A percentile compares a stretch with the other conserved stretches of the same genome.
phyloP scores from a whole-genome alignment of 2,797 vertebrate species.

The Melanotaenia nigrans region DNA sequence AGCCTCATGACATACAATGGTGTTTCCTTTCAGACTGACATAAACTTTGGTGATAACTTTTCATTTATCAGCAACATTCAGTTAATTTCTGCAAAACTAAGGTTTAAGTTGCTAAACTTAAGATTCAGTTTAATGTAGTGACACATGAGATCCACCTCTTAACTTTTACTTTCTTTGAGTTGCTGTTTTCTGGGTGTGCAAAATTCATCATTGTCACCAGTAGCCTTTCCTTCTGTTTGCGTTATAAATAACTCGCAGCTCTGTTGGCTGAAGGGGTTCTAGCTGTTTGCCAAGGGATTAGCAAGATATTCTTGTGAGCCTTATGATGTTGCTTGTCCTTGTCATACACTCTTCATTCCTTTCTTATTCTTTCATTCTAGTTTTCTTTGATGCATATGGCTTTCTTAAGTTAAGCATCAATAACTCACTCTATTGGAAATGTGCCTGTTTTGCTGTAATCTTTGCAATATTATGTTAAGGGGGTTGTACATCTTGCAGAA shows the following conservation, averaged over 20 bases:
- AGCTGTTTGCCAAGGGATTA: constrained; percentile 68
- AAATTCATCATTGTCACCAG: constrained; percentile 58
- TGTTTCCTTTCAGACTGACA: neutral
- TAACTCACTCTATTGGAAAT: constrained; percentile 66
- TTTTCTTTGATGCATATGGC: constrained; percentile 56
- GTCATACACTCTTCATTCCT: constrained; percentile 31
- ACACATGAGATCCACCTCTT: constrained; percentile 16
- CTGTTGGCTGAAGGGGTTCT: constrained; percentile 72
- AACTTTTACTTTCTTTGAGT: constrained; percentile 17
- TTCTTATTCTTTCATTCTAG: constrained; percentile 15
- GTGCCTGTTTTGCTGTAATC: constrained; percentile 53
- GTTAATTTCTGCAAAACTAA: neutral
- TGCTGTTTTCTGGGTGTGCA: constrained; percentile 47
- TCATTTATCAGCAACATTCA: neutral
- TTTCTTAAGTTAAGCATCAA: constrained; percentile 43
- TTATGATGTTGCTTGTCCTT: constrained; percentile 67
- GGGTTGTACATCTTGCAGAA: constrained; percentile 41
- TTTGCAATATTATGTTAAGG: constrained; percentile 63
- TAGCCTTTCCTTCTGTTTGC: constrained; percentile 45
- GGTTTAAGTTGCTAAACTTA: neutral
- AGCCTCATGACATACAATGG: neutral
- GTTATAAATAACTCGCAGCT: constrained; percentile 59
- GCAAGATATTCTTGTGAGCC: constrained; percentile 56
- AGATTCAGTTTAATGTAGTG: neutral
- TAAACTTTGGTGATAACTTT: neutral